A percentile compares a stretch with the other conserved stretches of the same genome.
Evolutionary conservation across 1,140 invertebrate genomes (phyloP).

Genomic region (Myzus persicae): DNA sequence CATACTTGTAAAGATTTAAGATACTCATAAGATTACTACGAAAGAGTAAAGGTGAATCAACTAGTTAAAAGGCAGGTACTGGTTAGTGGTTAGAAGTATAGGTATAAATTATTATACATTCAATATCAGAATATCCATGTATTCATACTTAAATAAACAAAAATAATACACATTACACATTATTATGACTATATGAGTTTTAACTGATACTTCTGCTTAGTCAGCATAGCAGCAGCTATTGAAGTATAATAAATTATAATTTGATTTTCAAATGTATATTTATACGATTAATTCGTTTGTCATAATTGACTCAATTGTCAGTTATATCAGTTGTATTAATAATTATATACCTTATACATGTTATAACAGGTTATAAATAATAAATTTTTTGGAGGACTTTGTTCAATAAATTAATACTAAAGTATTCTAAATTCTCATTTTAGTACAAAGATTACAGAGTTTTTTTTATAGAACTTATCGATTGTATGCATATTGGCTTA

Average conservation of each 20-base stretch:
- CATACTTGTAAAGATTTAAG: not conserved
- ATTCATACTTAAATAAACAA: too few species aligned
- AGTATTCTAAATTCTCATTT: not conserved
- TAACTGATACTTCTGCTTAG: not conserved
- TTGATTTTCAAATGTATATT: not conserved
- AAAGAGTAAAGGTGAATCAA: too few species aligned
- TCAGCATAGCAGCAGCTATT: not conserved
- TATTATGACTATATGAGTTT: not conserved
- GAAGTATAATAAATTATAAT: not conserved
- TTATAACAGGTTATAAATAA: conserved; percentile 16
- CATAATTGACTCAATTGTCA: not conserved
- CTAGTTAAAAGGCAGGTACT: too few species aligned
- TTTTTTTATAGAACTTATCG: not conserved
- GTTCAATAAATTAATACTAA: conserved; percentile 11
- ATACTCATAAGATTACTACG: not conserved
- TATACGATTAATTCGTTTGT: not conserved
- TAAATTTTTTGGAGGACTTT: not conserved
- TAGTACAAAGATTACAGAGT: not conserved
- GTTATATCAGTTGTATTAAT: not conserved
- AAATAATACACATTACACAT: not conserved
- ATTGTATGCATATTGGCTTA: not conserved
- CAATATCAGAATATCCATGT: not conserved
- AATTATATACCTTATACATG: not conserved
- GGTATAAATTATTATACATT: not conserved
- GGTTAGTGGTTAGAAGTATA: not conserved